Base-by-base conservation (phyloP, 1,140 invertebrate genomes). In the Oedothorax gibbosus region DNA sequence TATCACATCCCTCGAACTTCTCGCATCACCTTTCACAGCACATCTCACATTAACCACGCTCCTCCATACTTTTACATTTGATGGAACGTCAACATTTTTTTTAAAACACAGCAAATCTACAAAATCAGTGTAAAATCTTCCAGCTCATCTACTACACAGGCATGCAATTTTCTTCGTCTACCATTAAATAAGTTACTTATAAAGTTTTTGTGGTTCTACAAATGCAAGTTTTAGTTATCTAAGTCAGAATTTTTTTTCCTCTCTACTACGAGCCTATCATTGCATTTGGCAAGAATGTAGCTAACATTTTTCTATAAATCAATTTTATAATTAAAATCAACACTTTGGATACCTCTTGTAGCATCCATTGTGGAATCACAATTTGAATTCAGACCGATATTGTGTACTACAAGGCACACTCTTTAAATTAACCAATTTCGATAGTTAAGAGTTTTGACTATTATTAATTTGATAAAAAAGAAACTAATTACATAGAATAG, bases 1-100 rank as follows among this genome's bases (percentile, higher is more conserved):
- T 73, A 82, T 82, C 68, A 82, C 80, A 82, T 60, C 18, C 78
- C 35, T n/a, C 20, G 35, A 1, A 77, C 75, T 77, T 77, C 50
- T 20, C 64, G 62, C 15, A 11, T 75, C 53, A 76, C n/a, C 35
- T 15, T 54, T 79, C 21, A 68, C 51, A 79, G 56, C 49, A 64
- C 35, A 15, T 66, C 54, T 51, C 49, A 64, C 53, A 54, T 78
- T 35, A 57, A 68, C 18, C 18, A 15, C n/a, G 11, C 11, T 54
- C 53, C 11, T 54, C 18, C 12, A 20, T n/a, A 57, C 49, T 57
- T 66, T 53, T 15, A n/a, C 15, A 65, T 35, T 18, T 21, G 77
- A 21, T 75, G 72, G 49, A 66, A 79, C 20, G 20, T 57, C 21
- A 21, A 11, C 15, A 11, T 15, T 11, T 51, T 35, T 51, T 18